These are phyloP conservation scores for Chironomus tepperi DNA, from an alignment of 1,140 invertebrate species.

Conservation along the genomic window DNA sequence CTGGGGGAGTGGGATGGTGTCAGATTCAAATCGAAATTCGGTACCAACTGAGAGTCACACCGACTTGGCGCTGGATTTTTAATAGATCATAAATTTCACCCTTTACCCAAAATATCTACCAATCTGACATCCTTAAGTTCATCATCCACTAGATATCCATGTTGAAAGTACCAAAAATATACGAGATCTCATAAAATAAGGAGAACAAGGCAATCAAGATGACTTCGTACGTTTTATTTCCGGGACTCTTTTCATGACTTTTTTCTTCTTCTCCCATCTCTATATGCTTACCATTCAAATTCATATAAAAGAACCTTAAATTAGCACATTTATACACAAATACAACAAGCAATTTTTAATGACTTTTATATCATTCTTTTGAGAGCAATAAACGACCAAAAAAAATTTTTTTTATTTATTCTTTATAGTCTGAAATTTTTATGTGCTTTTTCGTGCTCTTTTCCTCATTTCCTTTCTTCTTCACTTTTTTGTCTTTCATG, in stretches of 20 bases:
- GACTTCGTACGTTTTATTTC: neutral
- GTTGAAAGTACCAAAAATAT: too few species aligned
- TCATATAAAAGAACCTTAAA: constrained; percentile 17
- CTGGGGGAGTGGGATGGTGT: too few species aligned
- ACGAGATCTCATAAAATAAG: neutral
- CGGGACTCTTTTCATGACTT: neutral
- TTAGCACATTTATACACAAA: constrained; percentile 9
- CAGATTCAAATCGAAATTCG: too few species aligned
- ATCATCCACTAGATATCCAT: too few species aligned
- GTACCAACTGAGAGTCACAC: too few species aligned
- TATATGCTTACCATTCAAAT: neutral
- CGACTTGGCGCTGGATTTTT: too few species aligned
- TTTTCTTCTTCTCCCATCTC: neutral
- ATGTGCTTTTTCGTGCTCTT: neutral
- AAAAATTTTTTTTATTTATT: constrained; percentile 18
- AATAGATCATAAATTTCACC: too few species aligned
- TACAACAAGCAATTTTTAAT: constrained; percentile 18
- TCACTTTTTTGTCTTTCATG: constrained; percentile 1
- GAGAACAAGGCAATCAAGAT: neutral
- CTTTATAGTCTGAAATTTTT: constrained; percentile 16
- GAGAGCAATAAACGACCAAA: constrained; percentile 19
- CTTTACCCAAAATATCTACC: too few species aligned
- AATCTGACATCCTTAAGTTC: too few species aligned
- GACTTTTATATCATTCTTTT: constrained; percentile 22
- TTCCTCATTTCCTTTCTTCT: neutral